Evolutionary conservation across 2,888 invertebrate genomes (phyloP).

Genomic region (Nomada ferruginata): DNA sequence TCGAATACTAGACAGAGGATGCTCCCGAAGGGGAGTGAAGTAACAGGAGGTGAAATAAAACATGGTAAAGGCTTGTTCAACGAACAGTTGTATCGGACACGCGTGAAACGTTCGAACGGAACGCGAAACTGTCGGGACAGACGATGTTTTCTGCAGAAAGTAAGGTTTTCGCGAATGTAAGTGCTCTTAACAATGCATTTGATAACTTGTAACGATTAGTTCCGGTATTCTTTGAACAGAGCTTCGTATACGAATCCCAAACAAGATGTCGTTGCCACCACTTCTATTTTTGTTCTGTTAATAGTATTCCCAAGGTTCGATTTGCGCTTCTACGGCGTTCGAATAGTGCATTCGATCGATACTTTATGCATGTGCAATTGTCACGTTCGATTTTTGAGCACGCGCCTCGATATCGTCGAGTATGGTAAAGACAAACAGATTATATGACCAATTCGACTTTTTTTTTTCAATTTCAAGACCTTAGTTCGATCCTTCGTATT

Average conservation of each 20-base stretch:
- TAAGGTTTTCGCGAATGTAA: conserved; percentile 53
- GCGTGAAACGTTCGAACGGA: background rate
- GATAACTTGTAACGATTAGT: conserved; percentile 51
- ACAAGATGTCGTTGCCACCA: background rate
- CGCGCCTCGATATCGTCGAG: background rate
- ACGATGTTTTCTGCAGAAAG: conserved; percentile 30
- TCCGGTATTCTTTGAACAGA: conserved; percentile 15
- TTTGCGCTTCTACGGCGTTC: background rate
- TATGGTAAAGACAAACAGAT: background rate
- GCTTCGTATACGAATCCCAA: background rate
- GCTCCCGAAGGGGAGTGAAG: background rate
- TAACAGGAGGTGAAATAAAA: background rate
- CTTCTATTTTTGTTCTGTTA: background rate
- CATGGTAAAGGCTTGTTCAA: conserved; percentile 11
- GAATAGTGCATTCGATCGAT: background rate
- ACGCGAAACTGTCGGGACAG: conserved; percentile 1
- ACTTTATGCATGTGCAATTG: background rate
- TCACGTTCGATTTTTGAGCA: background rate
- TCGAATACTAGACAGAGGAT: conserved; percentile 6
- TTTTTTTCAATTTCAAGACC: background rate
- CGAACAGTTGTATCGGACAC: conserved; percentile 17
- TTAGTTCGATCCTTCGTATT: background rate
- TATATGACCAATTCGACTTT: background rate
- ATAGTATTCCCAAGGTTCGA: background rate
- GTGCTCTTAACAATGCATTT: conserved; percentile 68